Evolutionary conservation across 2,113 vertebrate genomes (phyloP).

Genomic region (Reinhardtius hippoglossoides): DNA sequence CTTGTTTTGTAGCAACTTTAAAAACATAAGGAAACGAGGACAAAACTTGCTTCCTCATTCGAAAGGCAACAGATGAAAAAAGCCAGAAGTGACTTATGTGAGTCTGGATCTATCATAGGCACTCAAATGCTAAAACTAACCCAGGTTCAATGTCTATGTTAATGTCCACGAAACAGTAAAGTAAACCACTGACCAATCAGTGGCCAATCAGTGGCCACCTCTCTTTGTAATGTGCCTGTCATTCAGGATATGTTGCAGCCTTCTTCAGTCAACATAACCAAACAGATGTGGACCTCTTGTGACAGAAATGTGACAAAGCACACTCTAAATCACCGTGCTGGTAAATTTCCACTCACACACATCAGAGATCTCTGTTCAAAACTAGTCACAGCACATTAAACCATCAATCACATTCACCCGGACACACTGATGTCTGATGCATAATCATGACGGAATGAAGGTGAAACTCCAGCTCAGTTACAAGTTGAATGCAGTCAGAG

Average conservation of each 20-base stretch:
- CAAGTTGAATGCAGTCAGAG: background rate
- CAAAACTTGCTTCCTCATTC: too few species aligned
- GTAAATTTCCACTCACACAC: conserved; percentile 49
- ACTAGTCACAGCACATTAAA: background rate
- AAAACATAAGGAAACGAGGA: background rate
- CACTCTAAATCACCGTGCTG: background rate
- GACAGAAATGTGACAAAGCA: conserved; percentile 36
- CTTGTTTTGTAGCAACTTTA: background rate
- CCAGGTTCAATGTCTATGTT: too few species aligned
- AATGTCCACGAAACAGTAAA: conserved; percentile 17
- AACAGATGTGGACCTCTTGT: conserved; percentile 60
- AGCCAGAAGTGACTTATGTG: background rate
- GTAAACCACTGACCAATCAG: background rate
- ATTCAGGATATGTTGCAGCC: conserved; percentile 23
- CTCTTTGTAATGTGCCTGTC: background rate
- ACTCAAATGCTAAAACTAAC: background rate
- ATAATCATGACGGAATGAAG: background rate
- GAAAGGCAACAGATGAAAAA: background rate
- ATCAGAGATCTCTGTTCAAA: conserved; percentile 16
- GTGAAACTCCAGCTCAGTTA: background rate
- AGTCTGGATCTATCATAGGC: background rate
- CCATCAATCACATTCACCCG: background rate
- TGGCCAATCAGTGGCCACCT: background rate
- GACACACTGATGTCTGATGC: background rate
- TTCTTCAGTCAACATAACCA: conserved; percentile 17